These are phyloP conservation scores for Notiomystis cincta DNA, from an alignment of 2,113 vertebrate species.

Conservation along the genomic window DNA sequence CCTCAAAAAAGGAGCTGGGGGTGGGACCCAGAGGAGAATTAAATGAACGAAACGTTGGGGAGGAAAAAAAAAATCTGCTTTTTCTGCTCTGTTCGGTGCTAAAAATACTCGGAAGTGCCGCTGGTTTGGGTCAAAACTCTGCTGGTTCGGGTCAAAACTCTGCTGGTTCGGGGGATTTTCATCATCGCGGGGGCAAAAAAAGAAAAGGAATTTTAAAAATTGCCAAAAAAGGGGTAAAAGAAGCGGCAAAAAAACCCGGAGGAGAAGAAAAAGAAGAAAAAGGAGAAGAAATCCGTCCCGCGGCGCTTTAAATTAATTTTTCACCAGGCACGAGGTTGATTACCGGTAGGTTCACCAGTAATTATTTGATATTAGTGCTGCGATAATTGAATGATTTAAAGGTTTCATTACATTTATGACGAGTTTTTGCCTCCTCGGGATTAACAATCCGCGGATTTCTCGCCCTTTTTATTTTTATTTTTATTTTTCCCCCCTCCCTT, in stretches of 20 bases:
- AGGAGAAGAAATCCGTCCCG: neutral
- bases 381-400: conserved; percentile 63
- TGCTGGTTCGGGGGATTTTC: neutral
- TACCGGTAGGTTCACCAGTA: conserved; percentile 34
- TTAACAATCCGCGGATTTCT: conserved; percentile 44
- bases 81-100: neutral
- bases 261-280: no score
- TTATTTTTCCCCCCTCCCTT: no score
- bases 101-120: neutral
- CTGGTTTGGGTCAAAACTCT: neutral
- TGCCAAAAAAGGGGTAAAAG: neutral
- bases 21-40: neutral
- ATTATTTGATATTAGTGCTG: conserved; percentile 59
- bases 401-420: conserved; percentile 31
- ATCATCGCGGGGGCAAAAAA: neutral
- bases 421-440: neutral
- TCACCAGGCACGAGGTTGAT: conserved; percentile 29
- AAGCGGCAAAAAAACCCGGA: neutral
- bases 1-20: neutral
- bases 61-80: neutral
- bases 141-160: neutral
- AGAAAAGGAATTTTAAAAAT: neutral
- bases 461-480: no score
- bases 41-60: neutral
- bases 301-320: conserved; percentile 41